Evolutionary conservation across 2,113 vertebrate genomes (phyloP), one percentile per base, ranked within the genome.

Genomic region (Anarrhichthys ocellatus): DNA sequence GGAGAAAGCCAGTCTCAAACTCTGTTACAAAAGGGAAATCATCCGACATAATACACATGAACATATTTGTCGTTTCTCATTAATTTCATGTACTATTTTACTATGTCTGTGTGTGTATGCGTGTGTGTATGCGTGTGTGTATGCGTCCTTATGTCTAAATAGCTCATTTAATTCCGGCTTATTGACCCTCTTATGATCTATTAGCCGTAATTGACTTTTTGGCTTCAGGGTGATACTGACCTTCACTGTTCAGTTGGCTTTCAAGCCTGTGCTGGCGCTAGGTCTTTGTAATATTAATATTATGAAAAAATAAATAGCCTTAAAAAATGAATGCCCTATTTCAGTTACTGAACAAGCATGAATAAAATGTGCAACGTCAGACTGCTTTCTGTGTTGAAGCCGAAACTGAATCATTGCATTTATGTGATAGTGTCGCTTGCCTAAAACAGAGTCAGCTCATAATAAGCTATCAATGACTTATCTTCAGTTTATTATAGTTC

Each of bases 171-270:
- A 32, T 70, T 52, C 18, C 0, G 32, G 29, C 40, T 76, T 13
- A 58, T 59, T 34, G 32, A 70, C 56, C 46, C 59, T 24, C 48
- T 64, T 48, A 76, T 66, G 11, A 70, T 48, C 64, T 79, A 56
- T 75, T 58, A 74, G 54, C 63, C 27, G 54, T 63, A 69, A 78
- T 83, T 74, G 62, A 67, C 14, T 50, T 79, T 84, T 70, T 75
- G 65, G 76, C 56, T 24, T 18, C 58, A 48, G 46, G 46, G 46
- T 24, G n/a, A 58, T 40, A 9, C n/a, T 71, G 83, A 76, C 83
- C 72, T 85, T 77, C 73, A 27, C 67, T 44, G 9, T 56, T 29
- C 38, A 13, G 50, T 32, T 66, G 78, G 72, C 50, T 76, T 29
- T 64, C 15, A 40, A 44, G 11, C 36, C 42, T 52, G 3, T 10